Conservation (phyloP, 2,113 vertebrate species). For the Apteryx mantelli region DNA sequence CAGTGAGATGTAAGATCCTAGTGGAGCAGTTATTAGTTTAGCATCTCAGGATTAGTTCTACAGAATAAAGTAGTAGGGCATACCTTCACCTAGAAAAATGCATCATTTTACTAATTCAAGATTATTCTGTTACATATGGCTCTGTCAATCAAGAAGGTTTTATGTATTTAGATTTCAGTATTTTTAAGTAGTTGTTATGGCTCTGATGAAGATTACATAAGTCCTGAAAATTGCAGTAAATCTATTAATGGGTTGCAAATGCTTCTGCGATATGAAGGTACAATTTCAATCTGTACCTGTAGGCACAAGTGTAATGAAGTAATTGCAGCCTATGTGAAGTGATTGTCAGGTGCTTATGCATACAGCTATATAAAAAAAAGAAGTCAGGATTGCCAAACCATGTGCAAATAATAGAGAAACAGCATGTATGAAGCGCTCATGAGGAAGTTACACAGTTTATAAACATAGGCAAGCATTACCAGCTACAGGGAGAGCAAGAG, state of each 20-base stretch:
- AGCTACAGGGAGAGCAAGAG: rapidly evolving
- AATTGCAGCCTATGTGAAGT: not conserved
- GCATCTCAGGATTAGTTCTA: not conserved
- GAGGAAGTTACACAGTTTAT: rapidly evolving
- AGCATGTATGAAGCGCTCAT: rapidly evolving
- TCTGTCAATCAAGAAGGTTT: not conserved
- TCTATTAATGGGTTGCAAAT: not conserved
- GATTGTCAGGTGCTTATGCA: rapidly evolving
- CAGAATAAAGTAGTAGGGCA: not conserved
- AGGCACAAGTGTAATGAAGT: not conserved
- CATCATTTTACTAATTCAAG: not conserved
- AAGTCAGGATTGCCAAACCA: not conserved
- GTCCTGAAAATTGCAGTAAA: not conserved
- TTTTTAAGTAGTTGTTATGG: not conserved
- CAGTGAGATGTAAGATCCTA: not conserved
- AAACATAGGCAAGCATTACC: rapidly evolving
- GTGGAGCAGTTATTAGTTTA: not conserved
- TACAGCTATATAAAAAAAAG: not conserved
- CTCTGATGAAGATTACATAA: not conserved
- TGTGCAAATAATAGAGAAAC: rapidly evolving
- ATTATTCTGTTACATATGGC: not conserved
- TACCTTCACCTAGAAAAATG: not conserved
- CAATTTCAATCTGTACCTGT: not conserved
- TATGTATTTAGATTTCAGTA: not conserved
- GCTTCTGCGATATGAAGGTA: rapidly evolving